These are phyloP conservation scores for Callinectes sapidus DNA, from an alignment of 2,888 invertebrate species.

Conservation along the genomic window DNA sequence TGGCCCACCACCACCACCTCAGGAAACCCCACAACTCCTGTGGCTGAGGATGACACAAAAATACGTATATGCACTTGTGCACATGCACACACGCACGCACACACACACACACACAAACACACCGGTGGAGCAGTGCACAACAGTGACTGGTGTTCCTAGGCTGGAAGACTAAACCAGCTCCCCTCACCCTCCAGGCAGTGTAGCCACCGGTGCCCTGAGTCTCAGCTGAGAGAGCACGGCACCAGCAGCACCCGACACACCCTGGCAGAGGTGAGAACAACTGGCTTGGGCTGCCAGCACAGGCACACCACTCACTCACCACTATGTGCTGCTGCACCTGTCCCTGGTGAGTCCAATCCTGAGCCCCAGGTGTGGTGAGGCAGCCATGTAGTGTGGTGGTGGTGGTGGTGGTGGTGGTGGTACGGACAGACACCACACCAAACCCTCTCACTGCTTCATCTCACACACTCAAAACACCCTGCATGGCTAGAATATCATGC, in stretches of 20 bases:
- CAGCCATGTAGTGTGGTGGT: not conserved
- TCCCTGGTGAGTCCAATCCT: not conserved
- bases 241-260: not conserved
- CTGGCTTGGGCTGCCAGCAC: not conserved
- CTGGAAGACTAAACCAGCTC: not conserved
- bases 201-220: not conserved
- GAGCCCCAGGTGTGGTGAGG: not conserved
- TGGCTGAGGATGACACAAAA: not conserved
- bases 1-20: not conserved
- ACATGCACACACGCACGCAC: too few species aligned
- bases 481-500: not conserved
- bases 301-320: not conserved
- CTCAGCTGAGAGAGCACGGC: not conserved
- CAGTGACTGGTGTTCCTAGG: not conserved
- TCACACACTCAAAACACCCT: not conserved
- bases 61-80: too few species aligned
- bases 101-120: too few species aligned
- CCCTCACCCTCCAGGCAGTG: not conserved
- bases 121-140: not conserved
- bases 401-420: not conserved
- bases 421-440: not conserved
- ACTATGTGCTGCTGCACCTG: not conserved
- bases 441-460: not conserved
- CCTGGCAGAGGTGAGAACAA: not conserved
- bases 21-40: not conserved